Percentiles rank a stretch among this genome's conserved stretches.
Conservation (phyloP, 2,797 vertebrate species). For the Melanitta fusca region DNA sequence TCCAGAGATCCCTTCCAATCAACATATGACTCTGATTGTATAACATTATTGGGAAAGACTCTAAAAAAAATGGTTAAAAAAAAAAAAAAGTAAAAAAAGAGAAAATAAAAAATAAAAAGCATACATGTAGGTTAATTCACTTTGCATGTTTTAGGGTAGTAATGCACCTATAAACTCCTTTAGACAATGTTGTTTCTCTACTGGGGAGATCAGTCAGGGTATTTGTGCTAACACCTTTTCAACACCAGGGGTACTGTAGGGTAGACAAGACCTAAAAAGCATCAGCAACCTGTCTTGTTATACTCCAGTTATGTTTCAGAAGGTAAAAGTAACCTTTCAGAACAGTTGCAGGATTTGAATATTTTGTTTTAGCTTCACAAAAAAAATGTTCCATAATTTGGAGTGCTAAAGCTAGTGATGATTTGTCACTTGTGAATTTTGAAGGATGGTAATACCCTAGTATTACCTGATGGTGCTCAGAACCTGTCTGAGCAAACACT, state of each 20-base stretch:
- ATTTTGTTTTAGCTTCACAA: background rate
- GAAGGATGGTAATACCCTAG: background rate
- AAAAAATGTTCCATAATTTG: background rate
- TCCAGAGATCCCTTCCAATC: background rate
- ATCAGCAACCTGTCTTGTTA: background rate
- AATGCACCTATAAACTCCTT: background rate
- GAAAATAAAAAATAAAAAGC: background rate
- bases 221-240: background rate
- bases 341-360: background rate
- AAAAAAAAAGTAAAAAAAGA: too few relatives aligned
- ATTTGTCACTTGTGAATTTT: background rate
- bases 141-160: background rate
- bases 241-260: background rate
- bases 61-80: background rate
- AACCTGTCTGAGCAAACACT: conserved; percentile 78
- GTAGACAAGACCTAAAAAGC: background rate
- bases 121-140: too few relatives aligned
- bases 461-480: conserved; percentile 65
- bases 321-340: background rate
- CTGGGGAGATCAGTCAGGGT: background rate
- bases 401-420: background rate
- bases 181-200: background rate
- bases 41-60: background rate
- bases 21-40: background rate
- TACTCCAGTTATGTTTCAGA: background rate